These are phyloP conservation scores for Carpatolechia fugitivella DNA, from an alignment of 2,888 invertebrate species.

Conservation along the genomic window DNA sequence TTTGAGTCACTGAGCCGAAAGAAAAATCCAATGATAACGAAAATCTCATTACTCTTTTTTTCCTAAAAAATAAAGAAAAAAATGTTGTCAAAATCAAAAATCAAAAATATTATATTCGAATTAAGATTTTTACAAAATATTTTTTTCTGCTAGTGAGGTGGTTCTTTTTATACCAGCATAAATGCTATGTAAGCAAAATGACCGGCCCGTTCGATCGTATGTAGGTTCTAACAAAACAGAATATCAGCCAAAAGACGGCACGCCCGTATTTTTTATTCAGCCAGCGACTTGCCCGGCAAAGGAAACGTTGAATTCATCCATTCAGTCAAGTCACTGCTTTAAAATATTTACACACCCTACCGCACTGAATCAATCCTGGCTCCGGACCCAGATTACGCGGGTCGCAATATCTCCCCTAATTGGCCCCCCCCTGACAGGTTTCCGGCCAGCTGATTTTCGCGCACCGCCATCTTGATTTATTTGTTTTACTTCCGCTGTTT, in stretches of 20 bases:
- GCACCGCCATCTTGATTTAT: conserved; percentile 25
- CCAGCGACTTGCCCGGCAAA: conserved; percentile 35
- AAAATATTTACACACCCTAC: conserved; percentile 53
- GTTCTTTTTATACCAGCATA: too few species aligned
- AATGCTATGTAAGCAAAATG: background rate
- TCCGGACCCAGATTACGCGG: conserved; percentile 42
- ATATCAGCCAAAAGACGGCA: conserved; percentile 25
- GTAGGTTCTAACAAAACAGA: conserved; percentile 17
- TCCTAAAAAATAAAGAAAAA: too few species aligned
- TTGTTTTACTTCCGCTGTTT: conserved; percentile 17
- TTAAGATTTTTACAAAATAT: too few species aligned
- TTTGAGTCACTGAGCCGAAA: too few species aligned
- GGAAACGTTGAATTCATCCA: conserved; percentile 38
- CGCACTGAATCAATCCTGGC: conserved; percentile 54
- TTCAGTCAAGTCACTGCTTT: conserved; percentile 27
- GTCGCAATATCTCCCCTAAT: conserved; percentile 52
- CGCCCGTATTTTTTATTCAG: conserved; percentile 47
- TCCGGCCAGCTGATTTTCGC: conserved; percentile 28
- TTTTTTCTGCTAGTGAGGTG: too few species aligned
- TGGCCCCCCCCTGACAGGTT: conserved; percentile 36
- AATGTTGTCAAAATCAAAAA: too few species aligned
- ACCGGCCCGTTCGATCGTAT: background rate
- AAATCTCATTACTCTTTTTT: too few species aligned
- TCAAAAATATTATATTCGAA: too few species aligned
- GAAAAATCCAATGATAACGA: too few species aligned